These are phyloP conservation scores for Scolopax mira DNA, from an alignment of 2,113 vertebrate species.

Conservation along the genomic window DNA sequence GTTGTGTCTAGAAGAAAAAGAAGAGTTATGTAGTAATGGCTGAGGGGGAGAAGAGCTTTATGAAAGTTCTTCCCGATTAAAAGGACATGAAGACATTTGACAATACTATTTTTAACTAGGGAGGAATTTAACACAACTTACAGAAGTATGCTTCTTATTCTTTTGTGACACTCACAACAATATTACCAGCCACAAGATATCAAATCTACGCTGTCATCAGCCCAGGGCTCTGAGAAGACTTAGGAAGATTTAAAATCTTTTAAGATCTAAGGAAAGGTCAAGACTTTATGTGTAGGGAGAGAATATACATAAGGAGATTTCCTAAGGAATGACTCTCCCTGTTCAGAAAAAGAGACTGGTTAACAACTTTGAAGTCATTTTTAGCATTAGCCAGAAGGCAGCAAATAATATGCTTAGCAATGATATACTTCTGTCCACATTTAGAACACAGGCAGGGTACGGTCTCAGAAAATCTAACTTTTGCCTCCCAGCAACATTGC, in stretches of 20 bases:
- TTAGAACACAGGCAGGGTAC: background rate
- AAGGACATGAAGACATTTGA: background rate
- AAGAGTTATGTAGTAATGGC: background rate
- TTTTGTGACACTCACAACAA: background rate
- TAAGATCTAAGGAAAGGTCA: background rate
- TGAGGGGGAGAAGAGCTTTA: background rate
- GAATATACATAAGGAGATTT: background rate
- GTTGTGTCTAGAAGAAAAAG: background rate
- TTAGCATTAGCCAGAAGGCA: background rate
- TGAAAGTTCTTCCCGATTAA: background rate
- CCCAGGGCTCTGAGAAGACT: background rate
- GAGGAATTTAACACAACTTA: background rate
- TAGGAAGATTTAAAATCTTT: background rate
- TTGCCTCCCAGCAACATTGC: background rate
- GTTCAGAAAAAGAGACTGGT: background rate
- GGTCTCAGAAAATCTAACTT: background rate
- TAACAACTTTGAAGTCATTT: background rate
- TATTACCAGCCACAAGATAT: background rate
- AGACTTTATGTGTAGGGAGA: background rate
- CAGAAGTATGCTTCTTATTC: background rate
- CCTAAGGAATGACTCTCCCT: background rate
- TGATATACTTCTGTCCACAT: background rate
- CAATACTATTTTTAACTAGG: background rate
- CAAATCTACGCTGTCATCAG: background rate
- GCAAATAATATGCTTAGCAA: background rate